Percentiles rank a stretch among this genome's conserved stretches.
These are phyloP conservation scores for Pipistrellus pygmaeus DNA, from an alignment of 2,797 vertebrate genomes.

Conservation along the genomic window DNA sequence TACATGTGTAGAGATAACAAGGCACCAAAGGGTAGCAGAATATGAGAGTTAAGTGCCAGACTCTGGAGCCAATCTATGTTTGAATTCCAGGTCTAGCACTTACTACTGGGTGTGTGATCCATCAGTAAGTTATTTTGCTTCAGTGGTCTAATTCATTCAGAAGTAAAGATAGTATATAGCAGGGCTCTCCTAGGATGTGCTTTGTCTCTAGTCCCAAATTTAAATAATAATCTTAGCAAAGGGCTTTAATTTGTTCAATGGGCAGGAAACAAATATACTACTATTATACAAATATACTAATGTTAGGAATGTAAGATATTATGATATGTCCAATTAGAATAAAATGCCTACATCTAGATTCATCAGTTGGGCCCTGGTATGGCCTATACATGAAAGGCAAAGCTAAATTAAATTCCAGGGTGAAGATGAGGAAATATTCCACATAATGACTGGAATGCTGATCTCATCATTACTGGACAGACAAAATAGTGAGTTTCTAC, in stretches of 20 bases:
- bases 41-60: neutral
- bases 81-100: neutral
- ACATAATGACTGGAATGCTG: neutral
- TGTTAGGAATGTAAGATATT: neutral
- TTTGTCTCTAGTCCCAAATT: neutral
- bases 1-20: neutral
- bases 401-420: constrained; percentile 4
- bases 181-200: neutral
- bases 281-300: neutral
- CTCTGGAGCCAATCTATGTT: neutral
- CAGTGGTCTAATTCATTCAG: neutral
- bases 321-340: neutral
- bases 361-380: neutral
- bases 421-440: neutral
- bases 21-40: neutral
- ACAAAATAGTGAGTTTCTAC: neutral
- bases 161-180: neutral
- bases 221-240: neutral
- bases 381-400: neutral
- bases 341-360: neutral
- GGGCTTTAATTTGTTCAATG: neutral
- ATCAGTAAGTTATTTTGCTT: neutral
- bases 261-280: neutral
- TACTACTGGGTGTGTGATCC: neutral
- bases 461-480: neutral